Evolutionary conservation across 1,140 invertebrate genomes (phyloP).

Genomic region (Paracyclopina nana): DNA sequence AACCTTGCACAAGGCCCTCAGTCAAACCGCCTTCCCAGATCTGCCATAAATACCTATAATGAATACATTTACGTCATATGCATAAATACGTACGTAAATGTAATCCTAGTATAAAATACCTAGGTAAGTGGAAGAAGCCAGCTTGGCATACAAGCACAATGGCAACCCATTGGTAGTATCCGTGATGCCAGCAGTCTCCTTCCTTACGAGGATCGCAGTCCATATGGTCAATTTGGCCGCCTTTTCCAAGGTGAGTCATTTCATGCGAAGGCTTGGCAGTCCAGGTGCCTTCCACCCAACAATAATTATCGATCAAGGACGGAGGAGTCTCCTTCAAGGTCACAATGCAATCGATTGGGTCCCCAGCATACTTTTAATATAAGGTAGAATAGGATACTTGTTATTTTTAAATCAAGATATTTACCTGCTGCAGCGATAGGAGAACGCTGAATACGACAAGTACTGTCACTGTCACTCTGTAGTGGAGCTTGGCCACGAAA

Average conservation of each 20-base stretch:
- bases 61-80: neutral
- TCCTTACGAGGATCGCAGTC: neutral
- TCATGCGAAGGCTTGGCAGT: too few relatives aligned
- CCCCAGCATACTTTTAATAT: neutral
- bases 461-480: neutral
- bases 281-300: neutral
- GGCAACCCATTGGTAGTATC: neutral
- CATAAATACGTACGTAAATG: too few relatives aligned
- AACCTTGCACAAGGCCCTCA: neutral
- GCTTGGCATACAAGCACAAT: neutral
- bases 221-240: neutral
- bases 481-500: neutral
- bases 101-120: neutral
- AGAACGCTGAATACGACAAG: neutral
- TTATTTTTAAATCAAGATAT: neutral
- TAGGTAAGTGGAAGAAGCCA: neutral
- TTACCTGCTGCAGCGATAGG: neutral
- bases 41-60: neutral
- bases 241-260: too few relatives aligned
- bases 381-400: neutral
- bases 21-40: neutral
- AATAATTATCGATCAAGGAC: neutral
- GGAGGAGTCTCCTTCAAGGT: neutral
- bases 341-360: slow-evolving; percentile 1
- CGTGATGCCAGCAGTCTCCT: slow-evolving; percentile 1